phyloP scores from a whole-genome alignment of 2,888 invertebrate species.

The Vesta saturnalis region DNA sequence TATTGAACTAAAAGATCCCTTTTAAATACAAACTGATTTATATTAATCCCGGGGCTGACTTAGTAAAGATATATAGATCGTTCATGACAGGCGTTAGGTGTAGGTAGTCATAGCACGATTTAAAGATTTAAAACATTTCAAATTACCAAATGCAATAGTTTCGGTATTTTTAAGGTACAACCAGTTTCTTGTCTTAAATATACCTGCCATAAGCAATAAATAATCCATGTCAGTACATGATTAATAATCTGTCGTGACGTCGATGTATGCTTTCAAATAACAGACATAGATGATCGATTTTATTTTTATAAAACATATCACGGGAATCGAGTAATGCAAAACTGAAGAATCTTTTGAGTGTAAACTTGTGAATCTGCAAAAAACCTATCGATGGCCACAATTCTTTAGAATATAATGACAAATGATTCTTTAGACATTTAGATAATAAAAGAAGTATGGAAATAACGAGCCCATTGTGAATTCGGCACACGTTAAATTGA shows the following conservation, averaged over 20 bases:
- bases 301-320: slow-evolving; percentile 21
- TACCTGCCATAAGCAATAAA: slow-evolving; percentile 40
- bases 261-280: slow-evolving; percentile 27
- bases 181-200: slow-evolving; percentile 22
- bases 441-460: slow-evolving; percentile 50
- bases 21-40: slow-evolving; percentile 48
- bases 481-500: slow-evolving; percentile 39
- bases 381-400: slow-evolving; percentile 28
- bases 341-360: slow-evolving; percentile 21
- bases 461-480: slow-evolving; percentile 48
- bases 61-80: slow-evolving; percentile 46
- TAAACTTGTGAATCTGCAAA: slow-evolving; percentile 42
- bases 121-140: slow-evolving; percentile 18
- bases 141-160: slow-evolving; percentile 22
- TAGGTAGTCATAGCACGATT: slow-evolving; percentile 24
- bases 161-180: slow-evolving; percentile 23
- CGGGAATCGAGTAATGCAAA: slow-evolving; percentile 17
- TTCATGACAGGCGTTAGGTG: slow-evolving; percentile 27
- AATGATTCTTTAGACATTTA: slow-evolving; percentile 48
- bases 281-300: slow-evolving; percentile 36
- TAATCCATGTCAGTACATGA: slow-evolving; percentile 34
- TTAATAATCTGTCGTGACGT: slow-evolving; percentile 37
- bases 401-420: slow-evolving; percentile 45
- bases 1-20: slow-evolving; percentile 43
- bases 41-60: slow-evolving; percentile 43